Conservation (phyloP, 1,140 invertebrate genomes). For the Euglossa dilemma region DNA sequence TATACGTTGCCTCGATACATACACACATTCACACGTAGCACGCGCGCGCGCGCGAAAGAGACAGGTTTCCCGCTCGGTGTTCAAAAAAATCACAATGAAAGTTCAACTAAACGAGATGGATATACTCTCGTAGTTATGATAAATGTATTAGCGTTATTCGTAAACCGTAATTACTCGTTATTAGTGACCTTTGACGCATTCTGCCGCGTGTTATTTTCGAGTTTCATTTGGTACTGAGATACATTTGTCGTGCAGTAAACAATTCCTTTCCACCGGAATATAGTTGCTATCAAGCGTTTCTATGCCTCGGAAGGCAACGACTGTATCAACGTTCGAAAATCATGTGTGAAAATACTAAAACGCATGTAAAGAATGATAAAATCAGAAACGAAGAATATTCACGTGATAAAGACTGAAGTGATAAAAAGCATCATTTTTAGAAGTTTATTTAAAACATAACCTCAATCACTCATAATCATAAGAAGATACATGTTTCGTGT, state of each 20-base stretch:
- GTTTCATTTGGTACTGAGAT: background rate
- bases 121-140: conserved; percentile 29
- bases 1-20: background rate
- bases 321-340: background rate
- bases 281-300: conserved; percentile 9
- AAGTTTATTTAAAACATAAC: conserved; percentile 23
- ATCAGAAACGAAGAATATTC: conserved; percentile 26
- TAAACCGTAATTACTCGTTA: background rate
- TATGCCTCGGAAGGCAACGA: background rate
- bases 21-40: background rate
- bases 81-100: conserved; percentile 36
- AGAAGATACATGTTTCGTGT: background rate
- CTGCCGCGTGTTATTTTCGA: background rate
- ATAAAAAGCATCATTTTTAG: conserved; percentile 43
- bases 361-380: conserved; percentile 11
- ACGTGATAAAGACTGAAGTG: conserved; percentile 72
- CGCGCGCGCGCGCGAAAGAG: background rate
- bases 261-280: background rate
- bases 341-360: conserved; percentile 32
- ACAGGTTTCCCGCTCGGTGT: conserved; percentile 7
- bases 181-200: background rate
- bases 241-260: background rate
- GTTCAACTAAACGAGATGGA: conserved; percentile 20
- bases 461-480: background rate
- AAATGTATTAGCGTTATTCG: conserved; percentile 5